Percentiles rank a stretch among this genome's conserved stretches.
These are phyloP conservation scores for silkworm (Bombyx mori) DNA, from an alignment of 1,140 invertebrate genomes.

Conservation along the genomic window ASM3026992v2 NC_085119.1:11373501-11374000, in stretches of 20 bases:
- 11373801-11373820: neutral
- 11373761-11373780: neutral
- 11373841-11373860: too few relatives aligned
- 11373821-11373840: neutral
- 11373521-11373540: too few relatives aligned
- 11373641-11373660: too few relatives aligned
- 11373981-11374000: conserved; percentile 30
- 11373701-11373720: neutral
- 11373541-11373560: too few relatives aligned
- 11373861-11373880: too few relatives aligned
- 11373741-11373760: neutral
- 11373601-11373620: too few relatives aligned
- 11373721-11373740: neutral
- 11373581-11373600: too few relatives aligned
- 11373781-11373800: neutral
- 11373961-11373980: conserved; percentile 25
- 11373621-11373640: too few relatives aligned
- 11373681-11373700: too few relatives aligned
- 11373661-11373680: too few relatives aligned
- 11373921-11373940: conserved; percentile 12
- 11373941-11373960: conserved; percentile 20
- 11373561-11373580: too few relatives aligned
- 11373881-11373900: neutral
- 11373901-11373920: conserved; percentile 5
- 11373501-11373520: too few relatives aligned